Evolutionary conservation across 2,797 vertebrate genomes (phyloP).

Genomic region (Rhinatrema bivittatum): DNA sequence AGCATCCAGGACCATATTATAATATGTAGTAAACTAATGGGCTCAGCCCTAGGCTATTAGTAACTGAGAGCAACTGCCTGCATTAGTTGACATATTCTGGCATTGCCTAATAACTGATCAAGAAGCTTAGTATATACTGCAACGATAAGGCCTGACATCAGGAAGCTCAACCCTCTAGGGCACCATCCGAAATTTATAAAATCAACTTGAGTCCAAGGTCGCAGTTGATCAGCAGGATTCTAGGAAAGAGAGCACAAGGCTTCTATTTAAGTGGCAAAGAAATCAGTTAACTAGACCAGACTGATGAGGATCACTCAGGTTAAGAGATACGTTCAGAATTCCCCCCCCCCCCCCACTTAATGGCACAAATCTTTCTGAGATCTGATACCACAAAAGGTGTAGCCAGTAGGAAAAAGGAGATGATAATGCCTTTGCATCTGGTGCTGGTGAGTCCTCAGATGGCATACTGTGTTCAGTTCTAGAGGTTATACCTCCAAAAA

Average conservation of each 20-base stretch:
- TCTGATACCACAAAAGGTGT: slow-evolving; percentile 36
- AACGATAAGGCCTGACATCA: slow-evolving; percentile 37
- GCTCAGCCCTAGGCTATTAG: slow-evolving; percentile 18
- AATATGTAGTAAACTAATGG: slow-evolving; percentile 7
- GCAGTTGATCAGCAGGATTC: slow-evolving; percentile 28
- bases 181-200: slow-evolving; percentile 39
- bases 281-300: slow-evolving; percentile 49
- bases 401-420: too few relatives aligned
- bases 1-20: too few relatives aligned
- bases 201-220: slow-evolving; percentile 35
- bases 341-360: too few relatives aligned
- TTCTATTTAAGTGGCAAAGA: slow-evolving; percentile 37
- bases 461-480: too few relatives aligned
- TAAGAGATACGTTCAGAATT: slow-evolving; percentile 21
- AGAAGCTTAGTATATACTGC: slow-evolving; percentile 25
- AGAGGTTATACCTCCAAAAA: too few relatives aligned
- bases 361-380: slow-evolving; percentile 23
- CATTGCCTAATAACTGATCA: slow-evolving; percentile 35
- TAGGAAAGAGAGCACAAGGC: slow-evolving; percentile 7
- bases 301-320: slow-evolving; percentile 31
- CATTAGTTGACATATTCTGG: slow-evolving; percentile 38
- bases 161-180: slow-evolving; percentile 31
- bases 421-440: too few relatives aligned
- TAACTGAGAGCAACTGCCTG: slow-evolving; percentile 20
- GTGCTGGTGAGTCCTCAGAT: too few relatives aligned